These are phyloP conservation scores for Eutrigla gurnardus DNA, from an alignment of 2,797 vertebrate genomes.

Conservation along the genomic window DNA sequence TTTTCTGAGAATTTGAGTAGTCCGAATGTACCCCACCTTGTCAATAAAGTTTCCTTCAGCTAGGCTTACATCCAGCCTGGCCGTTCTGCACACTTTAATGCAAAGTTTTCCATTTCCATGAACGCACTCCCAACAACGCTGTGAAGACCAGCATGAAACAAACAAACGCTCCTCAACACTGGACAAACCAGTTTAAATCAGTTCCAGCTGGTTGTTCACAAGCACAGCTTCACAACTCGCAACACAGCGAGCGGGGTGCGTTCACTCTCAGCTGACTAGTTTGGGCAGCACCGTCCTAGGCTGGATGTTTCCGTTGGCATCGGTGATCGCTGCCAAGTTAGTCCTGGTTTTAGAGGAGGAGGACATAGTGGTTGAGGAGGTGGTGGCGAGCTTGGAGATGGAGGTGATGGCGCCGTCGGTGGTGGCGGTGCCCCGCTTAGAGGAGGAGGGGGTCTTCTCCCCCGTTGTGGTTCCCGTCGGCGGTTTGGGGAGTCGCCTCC, in stretches of 20 bases:
- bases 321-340: slow-evolving; percentile 96
- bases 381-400: slow-evolving; percentile 96
- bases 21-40: slow-evolving; percentile 47
- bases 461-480: slow-evolving; percentile 79
- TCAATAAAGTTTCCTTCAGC: slow-evolving; percentile 23
- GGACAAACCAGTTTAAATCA: slow-evolving; percentile 53
- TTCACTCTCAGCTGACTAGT: slow-evolving; percentile 93
- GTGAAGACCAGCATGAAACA: slow-evolving; percentile 36
- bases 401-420: slow-evolving; percentile 92
- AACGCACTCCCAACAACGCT: slow-evolving; percentile 61
- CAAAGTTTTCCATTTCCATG: slow-evolving; percentile 15
- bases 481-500: slow-evolving; percentile 95
- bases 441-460: slow-evolving; percentile 87
- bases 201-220: slow-evolving; percentile 30
- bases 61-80: slow-evolving; percentile 21
- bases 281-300: slow-evolving; percentile 98
- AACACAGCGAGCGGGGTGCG: slow-evolving; percentile 52
- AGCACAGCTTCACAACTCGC: slow-evolving; percentile 9
- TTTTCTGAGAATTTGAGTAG: slow-evolving; percentile 36
- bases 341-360: slow-evolving; percentile 95
- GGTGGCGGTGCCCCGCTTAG: slow-evolving; percentile 87
- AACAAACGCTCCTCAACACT: slow-evolving; percentile 47
- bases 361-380: slow-evolving; percentile 83
- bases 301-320: slow-evolving; percentile 99
- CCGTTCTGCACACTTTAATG: slow-evolving; percentile 2